Evolutionary conservation across 2,113 vertebrate species (phyloP).

Genomic region (Aphyosemion australe): DNA sequence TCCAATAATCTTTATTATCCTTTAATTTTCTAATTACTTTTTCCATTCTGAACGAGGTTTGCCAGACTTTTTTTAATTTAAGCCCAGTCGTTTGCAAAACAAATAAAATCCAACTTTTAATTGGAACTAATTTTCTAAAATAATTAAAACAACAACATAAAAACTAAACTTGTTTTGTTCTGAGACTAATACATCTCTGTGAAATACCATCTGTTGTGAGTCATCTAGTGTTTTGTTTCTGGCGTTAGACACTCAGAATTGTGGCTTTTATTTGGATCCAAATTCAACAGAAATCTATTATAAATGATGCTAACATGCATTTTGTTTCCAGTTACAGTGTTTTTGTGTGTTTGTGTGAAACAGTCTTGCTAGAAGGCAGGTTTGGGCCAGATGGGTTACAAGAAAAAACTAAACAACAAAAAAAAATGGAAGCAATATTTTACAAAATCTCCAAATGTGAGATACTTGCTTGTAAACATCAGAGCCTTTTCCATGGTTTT

Average conservation of each 20-base stretch:
- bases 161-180: neutral
- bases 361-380: neutral
- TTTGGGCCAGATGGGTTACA: neutral
- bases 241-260: neutral
- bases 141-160: neutral
- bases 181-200: neutral
- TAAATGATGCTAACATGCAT: neutral
- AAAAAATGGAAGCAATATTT: neutral
- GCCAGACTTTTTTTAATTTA: no score
- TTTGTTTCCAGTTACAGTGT: neutral
- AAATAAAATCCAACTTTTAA: constrained; percentile 16
- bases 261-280: neutral
- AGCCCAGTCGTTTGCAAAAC: constrained; percentile 1
- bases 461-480: constrained; percentile 14
- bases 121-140: neutral
- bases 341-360: neutral
- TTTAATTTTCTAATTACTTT: no score
- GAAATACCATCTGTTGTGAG: constrained; percentile 2
- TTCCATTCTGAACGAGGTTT: no score
- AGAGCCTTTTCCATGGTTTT: constrained; percentile 17
- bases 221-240: neutral
- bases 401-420: neutral
- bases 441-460: neutral
- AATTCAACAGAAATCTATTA: constrained; percentile 1
- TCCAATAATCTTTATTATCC: no score